Percentiles rank a stretch among this genome's conserved stretches.
These are phyloP conservation scores for Caretta caretta DNA, from an alignment of 2,113 vertebrate species.

Conservation along the genomic window DNA sequence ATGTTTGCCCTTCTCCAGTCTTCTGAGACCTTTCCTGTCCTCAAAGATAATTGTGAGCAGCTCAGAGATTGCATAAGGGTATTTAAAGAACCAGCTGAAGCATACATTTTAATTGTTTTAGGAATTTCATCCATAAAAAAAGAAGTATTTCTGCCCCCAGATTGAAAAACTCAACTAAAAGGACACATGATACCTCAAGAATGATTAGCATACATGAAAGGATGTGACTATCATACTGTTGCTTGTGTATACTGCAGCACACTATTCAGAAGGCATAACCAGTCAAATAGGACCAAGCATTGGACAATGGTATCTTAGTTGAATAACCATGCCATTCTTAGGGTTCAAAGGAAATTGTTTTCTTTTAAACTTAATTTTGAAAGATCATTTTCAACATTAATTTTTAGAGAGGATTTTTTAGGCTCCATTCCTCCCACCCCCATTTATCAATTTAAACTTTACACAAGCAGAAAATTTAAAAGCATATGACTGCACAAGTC, in stretches of 20 bases:
- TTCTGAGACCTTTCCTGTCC: not conserved
- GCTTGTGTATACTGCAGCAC: not conserved
- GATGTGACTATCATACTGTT: not conserved
- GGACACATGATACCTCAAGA: not conserved
- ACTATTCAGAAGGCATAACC: not conserved
- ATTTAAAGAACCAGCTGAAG: too few species aligned
- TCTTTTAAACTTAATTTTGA: rapidly evolving
- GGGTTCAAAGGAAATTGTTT: not conserved
- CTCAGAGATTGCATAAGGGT: not conserved
- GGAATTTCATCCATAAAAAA: not conserved
- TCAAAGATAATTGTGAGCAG: not conserved
- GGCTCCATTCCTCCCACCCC: not conserved
- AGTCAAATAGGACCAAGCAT: not conserved
- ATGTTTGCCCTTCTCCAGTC: not conserved
- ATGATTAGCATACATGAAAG: not conserved
- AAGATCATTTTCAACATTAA: not conserved
- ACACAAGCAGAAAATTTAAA: not conserved
- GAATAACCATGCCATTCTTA: rapidly evolving
- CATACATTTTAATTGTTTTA: not conserved
- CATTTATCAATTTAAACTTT: not conserved
- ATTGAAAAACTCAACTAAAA: not conserved
- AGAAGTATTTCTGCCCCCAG: not conserved
- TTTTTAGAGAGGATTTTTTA: not conserved
- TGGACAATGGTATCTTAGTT: rapidly evolving
- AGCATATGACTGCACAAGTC: not conserved